Evolutionary conservation across 2,113 vertebrate species (phyloP).

Genomic region (Antechinus stuartii): DNA sequence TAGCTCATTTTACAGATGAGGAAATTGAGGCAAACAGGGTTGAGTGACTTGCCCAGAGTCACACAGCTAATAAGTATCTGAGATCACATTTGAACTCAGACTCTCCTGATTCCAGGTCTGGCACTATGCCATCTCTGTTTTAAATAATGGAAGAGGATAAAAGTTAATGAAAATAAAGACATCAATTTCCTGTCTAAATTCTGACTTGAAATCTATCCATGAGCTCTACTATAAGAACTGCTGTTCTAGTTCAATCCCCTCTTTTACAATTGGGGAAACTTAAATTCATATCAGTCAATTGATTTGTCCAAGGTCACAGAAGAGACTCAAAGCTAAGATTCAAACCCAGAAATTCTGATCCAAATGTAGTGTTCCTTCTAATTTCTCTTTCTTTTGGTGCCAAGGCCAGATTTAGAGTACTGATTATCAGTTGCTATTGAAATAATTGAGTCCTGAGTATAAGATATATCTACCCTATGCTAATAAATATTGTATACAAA

Average conservation of each 20-base stretch:
- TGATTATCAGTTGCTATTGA: neutral
- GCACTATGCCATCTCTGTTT: neutral
- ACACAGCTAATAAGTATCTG: neutral
- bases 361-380: neutral
- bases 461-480: neutral
- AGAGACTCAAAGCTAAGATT: neutral
- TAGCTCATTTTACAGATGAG: neutral
- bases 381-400: neutral
- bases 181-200: neutral
- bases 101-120: neutral
- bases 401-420: neutral
- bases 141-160: neutral
- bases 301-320: neutral
- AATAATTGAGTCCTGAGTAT: neutral
- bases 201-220: neutral
- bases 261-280: neutral
- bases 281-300: neutral
- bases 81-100: neutral
- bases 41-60: neutral
- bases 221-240: neutral
- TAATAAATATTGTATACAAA: neutral
- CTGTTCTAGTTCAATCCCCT: neutral
- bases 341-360: neutral
- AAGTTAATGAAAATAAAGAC: neutral
- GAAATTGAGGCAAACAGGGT: neutral